Evolutionary conservation across 1,140 invertebrate species (phyloP), one percentile per base, ranked within the genome.

Genomic region (Drosophila truncata): DNA sequence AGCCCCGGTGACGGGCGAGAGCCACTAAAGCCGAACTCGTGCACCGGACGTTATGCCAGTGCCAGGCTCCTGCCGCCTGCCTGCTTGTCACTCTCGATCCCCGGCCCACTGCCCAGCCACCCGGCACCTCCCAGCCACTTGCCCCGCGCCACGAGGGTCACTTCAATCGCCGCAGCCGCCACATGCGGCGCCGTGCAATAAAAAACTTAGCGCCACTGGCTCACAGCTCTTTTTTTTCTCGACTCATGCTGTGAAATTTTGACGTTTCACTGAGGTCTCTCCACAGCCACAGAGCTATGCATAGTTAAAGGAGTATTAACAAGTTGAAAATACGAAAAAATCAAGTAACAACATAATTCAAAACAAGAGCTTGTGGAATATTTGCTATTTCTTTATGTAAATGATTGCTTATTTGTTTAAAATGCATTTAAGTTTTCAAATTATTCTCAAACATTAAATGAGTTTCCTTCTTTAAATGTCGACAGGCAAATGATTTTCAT

Each of bases 21-120:
- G 81, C 80, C 80, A 84, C 81, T 80, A 82, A 82, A 79, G 66
- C 76, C 78, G 65, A 82, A 79, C 75, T 86, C 84, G 80, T 86
- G 76, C 74, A 78, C 84, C 80, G 83, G 83, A 86, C 84, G 71
- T 88, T 55, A 2, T 62, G 85, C 77, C 72, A 77, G 84, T 81
- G 77, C 77, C 87, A 65, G 77, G 63, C 78, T 81, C 80, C 84
- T 79, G 82, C 61, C 25, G 13, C 31, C 50, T 23, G 31, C 20
- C 54, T 13, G 23, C 29, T 33, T 44, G 35, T 44, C 50, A 59
- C 37, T 73, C 82, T 63, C 71, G 25, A 47, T 49, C 25, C 23
- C 29, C 50, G 35, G 61, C 44, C 18, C 62, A 33, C 33, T 16
- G 66, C 61, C 61, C 27, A 39, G 33, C 31, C 27, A 59, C 57